Evolutionary conservation across 1,140 invertebrate species (phyloP).

Genomic region (Musca domestica): DNA sequence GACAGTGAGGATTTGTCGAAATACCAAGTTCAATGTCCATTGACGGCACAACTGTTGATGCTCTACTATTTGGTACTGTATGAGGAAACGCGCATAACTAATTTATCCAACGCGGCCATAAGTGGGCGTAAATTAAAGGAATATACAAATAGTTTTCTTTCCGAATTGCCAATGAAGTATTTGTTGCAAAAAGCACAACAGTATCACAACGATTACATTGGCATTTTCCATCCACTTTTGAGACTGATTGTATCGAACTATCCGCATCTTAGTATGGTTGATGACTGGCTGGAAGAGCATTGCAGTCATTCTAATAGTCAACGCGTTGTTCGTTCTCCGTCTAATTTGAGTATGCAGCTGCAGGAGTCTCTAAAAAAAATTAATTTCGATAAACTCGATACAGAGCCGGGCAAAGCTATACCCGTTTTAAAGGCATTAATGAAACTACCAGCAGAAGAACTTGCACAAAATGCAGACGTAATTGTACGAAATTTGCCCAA

Average conservation of each 20-base stretch:
- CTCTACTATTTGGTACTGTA: slow-evolving; percentile 92
- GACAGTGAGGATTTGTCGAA: slow-evolving; percentile 37
- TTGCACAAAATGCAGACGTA: slow-evolving; percentile 80
- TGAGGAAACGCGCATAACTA: slow-evolving; percentile 83
- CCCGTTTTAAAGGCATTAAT: slow-evolving; percentile 75
- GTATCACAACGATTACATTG: slow-evolving; percentile 85
- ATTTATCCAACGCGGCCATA: slow-evolving; percentile 69
- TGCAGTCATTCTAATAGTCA: slow-evolving; percentile 43
- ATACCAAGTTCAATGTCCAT: slow-evolving; percentile 59
- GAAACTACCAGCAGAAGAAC: slow-evolving; percentile 73
- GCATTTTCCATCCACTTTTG: slow-evolving; percentile 80
- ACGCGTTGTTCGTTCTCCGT: slow-evolving; percentile 56
- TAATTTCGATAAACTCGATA: slow-evolving; percentile 63
- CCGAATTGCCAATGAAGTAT: slow-evolving; percentile 92
- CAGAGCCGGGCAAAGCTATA: slow-evolving; percentile 70
- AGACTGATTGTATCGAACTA: slow-evolving; percentile 88
- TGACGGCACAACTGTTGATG: slow-evolving; percentile 85
- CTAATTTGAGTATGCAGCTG: background rate
- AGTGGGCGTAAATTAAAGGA: slow-evolving; percentile 77
- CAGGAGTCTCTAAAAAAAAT: background rate
- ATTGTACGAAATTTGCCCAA: slow-evolving; percentile 78
- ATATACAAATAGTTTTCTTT: slow-evolving; percentile 85
- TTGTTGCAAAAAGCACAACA: slow-evolving; percentile 89
- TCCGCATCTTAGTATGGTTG: slow-evolving; percentile 90
- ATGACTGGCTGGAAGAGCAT: slow-evolving; percentile 89